Percentiles rank a stretch among this genome's conserved stretches.
These are phyloP conservation scores for Hoplostethus mediterraneus DNA, from an alignment of 2,797 vertebrate genomes.

Conservation along the genomic window DNA sequence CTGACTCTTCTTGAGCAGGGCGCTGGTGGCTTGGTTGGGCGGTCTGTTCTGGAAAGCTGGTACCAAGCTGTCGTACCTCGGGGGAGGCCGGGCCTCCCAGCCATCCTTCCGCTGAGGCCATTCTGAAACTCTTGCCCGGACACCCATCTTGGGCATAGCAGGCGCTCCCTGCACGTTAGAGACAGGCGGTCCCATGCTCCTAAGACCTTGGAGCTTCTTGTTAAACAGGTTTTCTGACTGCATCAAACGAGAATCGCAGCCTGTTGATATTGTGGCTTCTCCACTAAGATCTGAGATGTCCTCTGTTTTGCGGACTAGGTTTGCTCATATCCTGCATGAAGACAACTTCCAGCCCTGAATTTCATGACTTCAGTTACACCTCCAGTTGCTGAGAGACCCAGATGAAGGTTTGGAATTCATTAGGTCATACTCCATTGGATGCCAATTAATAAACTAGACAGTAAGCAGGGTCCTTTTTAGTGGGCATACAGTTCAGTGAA, in stretches of 20 bases:
- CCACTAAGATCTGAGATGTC: conserved; percentile 77
- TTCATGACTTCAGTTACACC: conserved; percentile 15
- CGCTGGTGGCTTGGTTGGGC: conserved; percentile 62
- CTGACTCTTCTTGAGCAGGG: conserved; percentile 64
- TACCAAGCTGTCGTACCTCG: conserved; percentile 78
- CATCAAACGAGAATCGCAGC: conserved; percentile 80
- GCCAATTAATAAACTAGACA: background rate
- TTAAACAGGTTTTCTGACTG: conserved; percentile 88
- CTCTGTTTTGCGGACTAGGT: conserved; percentile 74
- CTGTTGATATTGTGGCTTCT: conserved; percentile 63
- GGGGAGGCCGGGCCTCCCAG: conserved; percentile 82
- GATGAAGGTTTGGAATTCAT: background rate
- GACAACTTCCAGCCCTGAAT: conserved; percentile 46
- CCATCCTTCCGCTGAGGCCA: conserved; percentile 89
- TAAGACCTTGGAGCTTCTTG: conserved; percentile 88
- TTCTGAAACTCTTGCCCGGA: conserved; percentile 89
- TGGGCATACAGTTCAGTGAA: background rate
- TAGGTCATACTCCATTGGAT: conserved; percentile 51
- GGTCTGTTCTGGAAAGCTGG: conserved; percentile 81
- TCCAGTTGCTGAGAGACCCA: background rate
- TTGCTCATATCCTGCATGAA: conserved; percentile 81
- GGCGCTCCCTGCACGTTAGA: conserved; percentile 83
- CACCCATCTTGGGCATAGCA: conserved; percentile 91
- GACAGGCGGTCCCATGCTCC: conserved; percentile 84
- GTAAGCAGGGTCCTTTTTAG: background rate